These are phyloP conservation scores for Andricus grossulariae DNA, from an alignment of 1,140 invertebrate species.

Conservation along the genomic window DNA sequence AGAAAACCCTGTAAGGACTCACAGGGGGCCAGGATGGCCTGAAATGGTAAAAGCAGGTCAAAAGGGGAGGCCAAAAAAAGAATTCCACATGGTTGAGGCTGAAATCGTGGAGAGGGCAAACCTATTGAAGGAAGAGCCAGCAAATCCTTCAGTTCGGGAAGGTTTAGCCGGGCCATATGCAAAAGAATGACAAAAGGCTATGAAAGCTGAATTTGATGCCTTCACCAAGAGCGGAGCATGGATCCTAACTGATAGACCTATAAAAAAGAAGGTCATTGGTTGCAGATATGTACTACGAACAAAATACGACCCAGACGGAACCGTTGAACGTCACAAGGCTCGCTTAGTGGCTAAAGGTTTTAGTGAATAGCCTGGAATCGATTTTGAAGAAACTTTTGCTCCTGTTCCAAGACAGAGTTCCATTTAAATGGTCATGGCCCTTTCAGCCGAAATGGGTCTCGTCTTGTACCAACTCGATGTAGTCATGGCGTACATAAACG, in stretches of 20 bases:
- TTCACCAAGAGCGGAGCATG: background rate
- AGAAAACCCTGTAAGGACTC: background rate
- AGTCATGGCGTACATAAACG: slow-evolving; percentile 46
- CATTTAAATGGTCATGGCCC: slow-evolving; percentile 47
- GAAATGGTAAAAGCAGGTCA: background rate
- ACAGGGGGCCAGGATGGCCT: background rate
- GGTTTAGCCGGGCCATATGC: background rate
- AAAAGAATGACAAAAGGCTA: background rate
- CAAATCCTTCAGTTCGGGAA: background rate
- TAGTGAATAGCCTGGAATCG: slow-evolving; percentile 47
- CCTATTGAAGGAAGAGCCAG: background rate
- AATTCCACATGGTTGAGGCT: background rate
- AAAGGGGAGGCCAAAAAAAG: background rate
- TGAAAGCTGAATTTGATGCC: background rate
- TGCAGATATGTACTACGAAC: slow-evolving; percentile 21
- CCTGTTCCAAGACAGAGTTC: slow-evolving; percentile 39
- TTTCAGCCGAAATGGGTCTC: slow-evolving; percentile 46
- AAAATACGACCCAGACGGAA: slow-evolving; percentile 31
- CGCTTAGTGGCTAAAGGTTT: slow-evolving; percentile 53
- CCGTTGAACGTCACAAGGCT: slow-evolving; percentile 38
- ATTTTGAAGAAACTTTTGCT: slow-evolving; percentile 43
- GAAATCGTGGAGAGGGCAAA: background rate
- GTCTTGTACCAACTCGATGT: slow-evolving; percentile 41
- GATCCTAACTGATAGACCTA: background rate
- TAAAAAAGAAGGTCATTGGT: background rate